Conservation (phyloP, 2,797 vertebrate genomes). For the Emys orbicularis region DNA sequence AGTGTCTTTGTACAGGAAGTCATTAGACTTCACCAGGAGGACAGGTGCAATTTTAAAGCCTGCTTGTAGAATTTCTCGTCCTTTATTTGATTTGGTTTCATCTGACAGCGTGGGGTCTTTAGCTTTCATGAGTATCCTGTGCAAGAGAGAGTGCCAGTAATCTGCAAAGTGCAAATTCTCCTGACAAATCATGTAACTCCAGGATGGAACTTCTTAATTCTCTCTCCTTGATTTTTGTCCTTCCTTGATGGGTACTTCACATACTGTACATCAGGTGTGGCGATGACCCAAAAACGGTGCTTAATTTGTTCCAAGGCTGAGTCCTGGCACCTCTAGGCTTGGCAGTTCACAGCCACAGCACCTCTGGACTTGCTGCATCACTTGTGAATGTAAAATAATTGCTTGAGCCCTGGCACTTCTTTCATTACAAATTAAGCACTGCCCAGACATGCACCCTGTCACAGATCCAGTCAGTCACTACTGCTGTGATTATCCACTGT, state of each 20-base stretch:
- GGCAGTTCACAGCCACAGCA: too few species aligned
- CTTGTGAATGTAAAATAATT: too few species aligned
- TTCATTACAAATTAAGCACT: too few species aligned
- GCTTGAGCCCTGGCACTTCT: too few species aligned
- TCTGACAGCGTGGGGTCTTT: not conserved
- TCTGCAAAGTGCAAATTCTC: not conserved
- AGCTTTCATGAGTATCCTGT: not conserved
- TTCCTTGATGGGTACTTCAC: accelerated
- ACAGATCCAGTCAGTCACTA: conserved; percentile 49
- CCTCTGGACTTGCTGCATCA: too few species aligned
- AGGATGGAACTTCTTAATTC: not conserved
- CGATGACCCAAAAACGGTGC: not conserved
- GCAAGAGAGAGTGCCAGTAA: not conserved
- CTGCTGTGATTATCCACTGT: conserved; percentile 66
- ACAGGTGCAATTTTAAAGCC: not conserved
- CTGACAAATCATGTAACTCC: not conserved
- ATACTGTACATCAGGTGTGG: accelerated
- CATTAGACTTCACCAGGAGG: not conserved
- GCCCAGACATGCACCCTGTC: conserved; percentile 32
- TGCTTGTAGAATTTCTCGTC: not conserved
- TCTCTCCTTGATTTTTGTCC: conserved; percentile 22
- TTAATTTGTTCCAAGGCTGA: too few species aligned
- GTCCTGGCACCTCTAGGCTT: too few species aligned
- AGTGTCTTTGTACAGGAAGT: not conserved
- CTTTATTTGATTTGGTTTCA: not conserved